Evolutionary conservation across 1,140 invertebrate species (phyloP), one percentile per base, ranked within the genome.

Genomic region (Andrena cerasifolii): DNA sequence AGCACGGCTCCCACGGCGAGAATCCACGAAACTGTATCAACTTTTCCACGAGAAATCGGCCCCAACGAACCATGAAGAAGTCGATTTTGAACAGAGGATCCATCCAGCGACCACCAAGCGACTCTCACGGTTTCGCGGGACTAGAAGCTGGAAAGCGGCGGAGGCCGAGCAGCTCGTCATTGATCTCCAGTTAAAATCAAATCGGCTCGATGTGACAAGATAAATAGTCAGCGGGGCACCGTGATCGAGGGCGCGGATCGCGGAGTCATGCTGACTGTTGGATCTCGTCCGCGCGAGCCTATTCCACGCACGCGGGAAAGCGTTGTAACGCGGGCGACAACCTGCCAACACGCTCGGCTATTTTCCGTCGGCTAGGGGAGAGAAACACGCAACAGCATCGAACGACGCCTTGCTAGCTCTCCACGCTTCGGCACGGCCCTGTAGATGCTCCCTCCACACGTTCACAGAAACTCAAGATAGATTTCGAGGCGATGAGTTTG

Each of bases 161-260:
- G 77, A 76, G 72, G 72, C 80, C 75, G 74, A 10, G 79, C 82
- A 77, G 71, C 67, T 33, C 80, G 83, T 87, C 88, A 87, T 88
- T 89, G 89, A 90, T 90, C 87, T 88, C 82, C 86, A 77, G 83
- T 90, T 88, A 90, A 84, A 90, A 90, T 90, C 82, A 85, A 88
- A 90, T 90, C 86, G 85, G 79, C 84, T 82, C 80, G 78, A 88
- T 89, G 84, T 90, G 89, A 91, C 87, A 89, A 90, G 90, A 91
- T 90, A 90, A 90, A 91, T 90, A 90, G 89, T 89, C 78, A 85
- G 66, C 85, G 67, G 86, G 85, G 85, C 83, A 86, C 82, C 87
- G 84, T 82, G 88, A 87, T 90, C 86, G 87, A 79, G 86, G 86
- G 84, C 84, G 78, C 72, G 74, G 76, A 88, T 87, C 82, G 87